Evolutionary conservation across 2,797 vertebrate genomes (phyloP), one percentile per base, ranked within the genome.

Genomic region (Leptoclinus maculatus): DNA sequence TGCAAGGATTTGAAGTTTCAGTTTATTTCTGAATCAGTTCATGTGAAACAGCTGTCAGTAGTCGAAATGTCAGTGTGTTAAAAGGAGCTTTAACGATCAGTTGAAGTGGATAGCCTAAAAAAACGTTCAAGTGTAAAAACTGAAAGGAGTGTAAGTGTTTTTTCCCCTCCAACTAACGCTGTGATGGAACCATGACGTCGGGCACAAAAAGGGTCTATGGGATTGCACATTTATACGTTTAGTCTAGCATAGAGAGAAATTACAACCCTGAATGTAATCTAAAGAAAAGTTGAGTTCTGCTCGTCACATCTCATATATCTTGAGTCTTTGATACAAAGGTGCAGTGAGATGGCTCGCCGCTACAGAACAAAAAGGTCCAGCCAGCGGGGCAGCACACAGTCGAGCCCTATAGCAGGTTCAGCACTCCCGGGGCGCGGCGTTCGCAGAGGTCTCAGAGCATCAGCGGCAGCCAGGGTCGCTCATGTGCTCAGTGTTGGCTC

Each of bases 391-490:
- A 36, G 23, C 53, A 25, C 13, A 66, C 34, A 56, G 54, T 45
- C 38, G 65, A 68, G 78, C 47, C 23, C 57, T 76, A 76, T 41
- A 51, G 9, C 60, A 36, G 29, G 32, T 71, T 72, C 14, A 58
- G 29, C 1, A n/a, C 66, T 80, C 36, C 59, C 0, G 1, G 72
- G 57, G 71, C 45, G 59, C 7, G 9, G 63, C 49, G 62, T 51
- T 67, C 69, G 56, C 73, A 64, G 76, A 73, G 80, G 87, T 86
- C 82, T 82, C 60, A 54, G 78, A 68, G 73, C 62, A 25, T 59
- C 78, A 25, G 76, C 39, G 16, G 71, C 71, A 74, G 71, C 63
- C 63, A 7, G 45, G 17, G 76, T n/a, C 47, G 29, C 67, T 62
- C 72, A 66, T 69, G 79, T 73, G 69, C 75, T 79, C 66, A 34